These are phyloP conservation scores for Drosophila pruinosa DNA, from an alignment of 1,140 invertebrate species.

Conservation along the genomic window DNA sequence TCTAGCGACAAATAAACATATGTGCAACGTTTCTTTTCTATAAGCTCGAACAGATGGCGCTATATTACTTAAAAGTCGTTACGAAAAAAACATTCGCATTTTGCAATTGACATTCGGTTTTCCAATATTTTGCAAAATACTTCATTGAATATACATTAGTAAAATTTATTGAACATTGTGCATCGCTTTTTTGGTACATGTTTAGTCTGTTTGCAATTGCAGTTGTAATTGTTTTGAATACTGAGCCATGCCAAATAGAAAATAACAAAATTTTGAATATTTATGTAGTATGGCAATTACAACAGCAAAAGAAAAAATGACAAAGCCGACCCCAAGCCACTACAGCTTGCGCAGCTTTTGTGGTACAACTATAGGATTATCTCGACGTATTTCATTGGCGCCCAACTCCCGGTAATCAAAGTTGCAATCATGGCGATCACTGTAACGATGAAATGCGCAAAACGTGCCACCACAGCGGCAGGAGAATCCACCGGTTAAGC, in stretches of 20 bases:
- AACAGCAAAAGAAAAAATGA: constrained; percentile 7
- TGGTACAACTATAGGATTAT: constrained; percentile 55
- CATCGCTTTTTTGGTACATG: background rate
- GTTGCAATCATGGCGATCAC: constrained; percentile 66
- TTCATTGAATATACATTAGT: constrained; percentile 21
- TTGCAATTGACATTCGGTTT: too few relatives aligned
- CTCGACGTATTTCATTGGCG: constrained; percentile 56
- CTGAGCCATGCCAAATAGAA: constrained; percentile 9
- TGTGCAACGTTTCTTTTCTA: too few relatives aligned
- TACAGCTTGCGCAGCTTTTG: constrained; percentile 54
- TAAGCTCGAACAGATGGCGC: too few relatives aligned
- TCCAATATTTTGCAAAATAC: too few relatives aligned
- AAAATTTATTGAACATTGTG: constrained; percentile 29
- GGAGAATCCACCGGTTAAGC: constrained; percentile 51
- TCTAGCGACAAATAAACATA: too few relatives aligned
- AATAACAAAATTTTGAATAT: background rate
- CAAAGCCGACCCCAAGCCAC: background rate
- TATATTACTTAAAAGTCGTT: too few relatives aligned
- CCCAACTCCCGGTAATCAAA: constrained; percentile 67
- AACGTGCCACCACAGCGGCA: constrained; percentile 63
- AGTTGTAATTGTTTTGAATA: background rate
- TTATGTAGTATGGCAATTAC: constrained; percentile 19
- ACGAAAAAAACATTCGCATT: too few relatives aligned
- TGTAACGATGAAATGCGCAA: constrained; percentile 59
- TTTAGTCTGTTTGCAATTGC: background rate